Evolutionary conservation across 2,113 vertebrate genomes (phyloP).

Genomic region (Calidris pugnax): DNA sequence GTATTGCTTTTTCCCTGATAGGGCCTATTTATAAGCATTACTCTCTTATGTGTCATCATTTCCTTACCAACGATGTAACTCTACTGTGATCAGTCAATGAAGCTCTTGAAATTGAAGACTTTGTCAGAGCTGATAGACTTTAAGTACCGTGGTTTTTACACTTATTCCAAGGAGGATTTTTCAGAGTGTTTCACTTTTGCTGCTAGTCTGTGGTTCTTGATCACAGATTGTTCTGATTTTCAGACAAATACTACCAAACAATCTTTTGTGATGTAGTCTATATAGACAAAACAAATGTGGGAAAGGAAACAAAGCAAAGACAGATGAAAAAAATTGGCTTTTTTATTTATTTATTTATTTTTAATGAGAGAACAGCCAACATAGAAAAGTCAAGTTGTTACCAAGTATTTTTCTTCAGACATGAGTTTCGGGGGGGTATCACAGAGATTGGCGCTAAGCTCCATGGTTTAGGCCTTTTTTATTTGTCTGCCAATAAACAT

Average conservation of each 20-base stretch:
- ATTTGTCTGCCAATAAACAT: not conserved
- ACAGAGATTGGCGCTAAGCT: not conserved
- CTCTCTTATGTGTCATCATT: not conserved
- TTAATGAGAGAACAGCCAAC: not conserved
- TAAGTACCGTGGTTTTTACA: not conserved
- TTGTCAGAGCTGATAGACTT: not conserved
- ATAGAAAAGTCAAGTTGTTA: not conserved
- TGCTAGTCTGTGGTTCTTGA: not conserved
- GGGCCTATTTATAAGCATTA: not conserved
- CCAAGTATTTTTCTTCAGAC: not conserved
- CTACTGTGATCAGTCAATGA: not conserved
- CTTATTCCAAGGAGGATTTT: not conserved
- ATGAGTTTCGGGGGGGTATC: not conserved
- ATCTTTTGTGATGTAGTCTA: not conserved
- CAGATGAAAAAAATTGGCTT: not conserved
- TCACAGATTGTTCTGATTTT: not conserved
- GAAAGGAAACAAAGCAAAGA: not conserved
- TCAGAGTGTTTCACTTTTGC: not conserved
- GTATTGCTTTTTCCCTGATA: not conserved
- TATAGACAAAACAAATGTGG: rapidly evolving
- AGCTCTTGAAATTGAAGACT: not conserved
- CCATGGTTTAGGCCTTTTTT: not conserved
- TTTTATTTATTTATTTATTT: not conserved
- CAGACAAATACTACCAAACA: not conserved
- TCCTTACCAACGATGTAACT: not conserved